Evolutionary conservation across 2,113 vertebrate species (phyloP), one percentile per base, ranked within the genome.

Genomic region (Periophthalmodon schlosseri): DNA sequence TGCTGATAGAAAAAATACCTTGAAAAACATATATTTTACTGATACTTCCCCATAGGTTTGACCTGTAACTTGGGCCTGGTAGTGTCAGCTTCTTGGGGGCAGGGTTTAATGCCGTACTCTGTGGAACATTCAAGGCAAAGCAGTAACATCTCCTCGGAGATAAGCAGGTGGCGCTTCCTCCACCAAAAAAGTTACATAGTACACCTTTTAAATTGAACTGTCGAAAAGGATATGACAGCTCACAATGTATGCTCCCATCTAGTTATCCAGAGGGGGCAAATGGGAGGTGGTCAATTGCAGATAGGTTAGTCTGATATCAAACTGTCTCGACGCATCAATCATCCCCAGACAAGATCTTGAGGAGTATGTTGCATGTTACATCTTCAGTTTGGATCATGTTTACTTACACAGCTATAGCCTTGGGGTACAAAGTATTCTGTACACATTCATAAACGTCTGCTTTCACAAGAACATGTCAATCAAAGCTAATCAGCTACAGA

Each of bases 391-490:
- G 70, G 36, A 68, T 81, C 60, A 69, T 76, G 47, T 52, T 3
- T 0, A 3, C 63, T 83, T 58, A 61, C 28, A 34, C 21, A 67
- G 63, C 39, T 44, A 15, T 76, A 54, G 50, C 71, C 74, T 68
- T 8, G 44, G 70, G 75, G 58, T 68, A 24, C 69, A 52, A 65
- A 80, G 44, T 69, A 46, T 57, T 60, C 23, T 50, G 68, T 21
- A 75, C 66, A 63, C 68, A 74, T 57, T 66, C 73, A 77, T 73
- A 73, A 70, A 46, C 13, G 7, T 33, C 20, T 24, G 24, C 34
- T 77, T 74, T 86, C 79, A 71, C 72, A 66, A 73, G 68, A 63
- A 70, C 36, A 58, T 56, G 69, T 73, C 83, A 74, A 57, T 80
- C 33, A 36, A 72, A 76, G 78, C 70, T 81, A 77, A 56, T 68